Conservation (phyloP, 2,113 vertebrate species). For the Aspiorhynchus laticeps region DNA sequence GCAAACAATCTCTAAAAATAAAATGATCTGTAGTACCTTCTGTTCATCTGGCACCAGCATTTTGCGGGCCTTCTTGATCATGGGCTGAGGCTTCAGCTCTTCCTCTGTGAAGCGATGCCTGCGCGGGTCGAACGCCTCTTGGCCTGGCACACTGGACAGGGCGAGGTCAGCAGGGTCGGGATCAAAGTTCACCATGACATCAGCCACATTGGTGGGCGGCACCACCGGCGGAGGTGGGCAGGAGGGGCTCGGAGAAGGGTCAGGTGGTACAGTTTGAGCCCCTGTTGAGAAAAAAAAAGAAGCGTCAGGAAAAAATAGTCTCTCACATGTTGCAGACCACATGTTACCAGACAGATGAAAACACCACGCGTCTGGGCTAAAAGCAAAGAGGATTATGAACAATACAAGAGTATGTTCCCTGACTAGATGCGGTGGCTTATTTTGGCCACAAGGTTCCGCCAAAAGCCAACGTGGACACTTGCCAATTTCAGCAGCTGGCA, state of each 20-base stretch:
- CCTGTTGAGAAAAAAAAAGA: constrained; percentile 57
- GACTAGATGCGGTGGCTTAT: constrained; percentile 26
- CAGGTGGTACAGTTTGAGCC: constrained; percentile 72
- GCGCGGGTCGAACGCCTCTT: constrained; percentile 89
- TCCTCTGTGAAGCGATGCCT: constrained; percentile 86
- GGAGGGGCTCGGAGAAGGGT: constrained; percentile 67
- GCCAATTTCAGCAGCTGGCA: constrained; percentile 58
- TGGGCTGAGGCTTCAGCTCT: constrained; percentile 84
- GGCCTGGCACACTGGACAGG: constrained; percentile 88
- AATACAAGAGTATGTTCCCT: not conserved
- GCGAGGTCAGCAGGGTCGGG: constrained; percentile 89
- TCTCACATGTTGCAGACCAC: constrained; percentile 7
- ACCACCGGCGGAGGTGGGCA: constrained; percentile 66
- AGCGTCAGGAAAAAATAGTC: not conserved
- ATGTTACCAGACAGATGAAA: constrained; percentile 24
- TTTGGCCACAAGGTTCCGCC: constrained; percentile 59
- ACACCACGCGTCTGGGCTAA: not conserved
- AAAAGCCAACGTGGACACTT: constrained; percentile 41
- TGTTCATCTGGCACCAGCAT: constrained; percentile 88
- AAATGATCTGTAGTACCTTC: constrained; percentile 78
- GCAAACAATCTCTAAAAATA: not conserved
- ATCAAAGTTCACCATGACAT: constrained; percentile 90
- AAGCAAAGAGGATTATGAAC: constrained; percentile 28
- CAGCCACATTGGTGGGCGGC: constrained; percentile 68
- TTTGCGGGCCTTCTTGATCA: constrained; percentile 90